These are phyloP conservation scores for Actinia equina DNA, from an alignment of 64 coral and sea anemone species.

Conservation along the genomic window DNA sequence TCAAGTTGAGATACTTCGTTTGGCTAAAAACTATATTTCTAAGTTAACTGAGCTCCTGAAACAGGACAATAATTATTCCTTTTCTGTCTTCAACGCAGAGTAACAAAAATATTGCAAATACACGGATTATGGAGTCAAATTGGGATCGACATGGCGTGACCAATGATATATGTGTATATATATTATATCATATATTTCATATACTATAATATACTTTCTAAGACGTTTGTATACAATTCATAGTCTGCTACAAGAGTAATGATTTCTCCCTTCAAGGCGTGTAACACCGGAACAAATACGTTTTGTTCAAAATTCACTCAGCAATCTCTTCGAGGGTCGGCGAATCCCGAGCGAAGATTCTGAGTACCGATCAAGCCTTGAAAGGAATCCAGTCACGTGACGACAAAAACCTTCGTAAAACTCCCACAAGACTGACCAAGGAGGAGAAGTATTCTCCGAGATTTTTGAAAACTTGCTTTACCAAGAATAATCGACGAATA, in stretches of 20 bases:
- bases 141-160: not conserved
- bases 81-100: constrained; percentile 50
- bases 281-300: not conserved
- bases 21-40: constrained; percentile 97
- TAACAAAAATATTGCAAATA: not conserved
- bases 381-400: constrained; percentile 3
- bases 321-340: not conserved
- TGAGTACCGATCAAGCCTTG: not conserved
- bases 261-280: too few relatives aligned
- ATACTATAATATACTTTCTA: not conserved
- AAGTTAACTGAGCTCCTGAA: constrained; percentile 75
- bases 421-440: not conserved
- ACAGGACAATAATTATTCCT: constrained; percentile 50
- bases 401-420: not conserved
- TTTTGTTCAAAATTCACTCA: not conserved
- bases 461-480: not conserved
- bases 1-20: constrained; percentile 94
- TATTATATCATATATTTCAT: not conserved
- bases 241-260: not conserved
- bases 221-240: not conserved
- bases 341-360: not conserved
- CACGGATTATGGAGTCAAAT: not conserved
- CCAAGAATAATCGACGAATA: too few relatives aligned
- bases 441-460: not conserved
- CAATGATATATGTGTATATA: not conserved